Base-by-base conservation (phyloP, 2,113 vertebrate species). In the Pachyramphus minor region DNA sequence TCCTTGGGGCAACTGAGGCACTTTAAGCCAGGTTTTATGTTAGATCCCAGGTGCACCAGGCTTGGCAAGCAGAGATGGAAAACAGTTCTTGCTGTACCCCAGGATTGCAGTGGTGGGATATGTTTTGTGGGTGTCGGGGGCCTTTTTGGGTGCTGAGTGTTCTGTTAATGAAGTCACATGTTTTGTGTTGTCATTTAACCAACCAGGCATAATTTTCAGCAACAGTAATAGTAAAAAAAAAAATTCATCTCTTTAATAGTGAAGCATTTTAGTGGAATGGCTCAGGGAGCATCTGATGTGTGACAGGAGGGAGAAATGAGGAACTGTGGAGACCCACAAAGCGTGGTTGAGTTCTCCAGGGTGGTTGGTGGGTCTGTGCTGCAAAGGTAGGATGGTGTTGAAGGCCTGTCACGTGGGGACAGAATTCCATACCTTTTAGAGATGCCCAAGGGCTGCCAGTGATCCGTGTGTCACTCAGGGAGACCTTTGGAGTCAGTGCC, bases 391-490 rank as follows among this genome's bases (percentile, higher is more conserved):
- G 71, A 13, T 69, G 82, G 28, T 42, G 75, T 7, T 80, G 16
- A 28, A 50, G 39, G 50, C 31, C 14, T 52, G 2, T 90, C 72
- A 18, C 7, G 8, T 27, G 53, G 58, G 42, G 53, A 23, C 55
- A 69, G 90, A 96, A 92, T 64, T 22, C 71, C 47, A 22, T 63
- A 14, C 88, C 87, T 89, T 97, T 73, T 95, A 77, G 58, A 91
- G 92, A 18, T 11, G 30, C 42, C 23, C 2, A 19, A 75, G 79
- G 67, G 63, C 84, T 78, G 76, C 58, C 77, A 45, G 52, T 50
- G 87, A 25, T 68, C 21, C 28, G 0, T 0, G 19, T 58, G 67
- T 44, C 78, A 27, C 28, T 33, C 56, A 16, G 3, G 53, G 58
- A 71, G 73, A 76, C 71, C 68, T 89, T 47, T 69, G 28, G 39